phyloP scores from a whole-genome alignment of 2,113 vertebrate genomes.

The Chascanopsetta lugubris region DNA sequence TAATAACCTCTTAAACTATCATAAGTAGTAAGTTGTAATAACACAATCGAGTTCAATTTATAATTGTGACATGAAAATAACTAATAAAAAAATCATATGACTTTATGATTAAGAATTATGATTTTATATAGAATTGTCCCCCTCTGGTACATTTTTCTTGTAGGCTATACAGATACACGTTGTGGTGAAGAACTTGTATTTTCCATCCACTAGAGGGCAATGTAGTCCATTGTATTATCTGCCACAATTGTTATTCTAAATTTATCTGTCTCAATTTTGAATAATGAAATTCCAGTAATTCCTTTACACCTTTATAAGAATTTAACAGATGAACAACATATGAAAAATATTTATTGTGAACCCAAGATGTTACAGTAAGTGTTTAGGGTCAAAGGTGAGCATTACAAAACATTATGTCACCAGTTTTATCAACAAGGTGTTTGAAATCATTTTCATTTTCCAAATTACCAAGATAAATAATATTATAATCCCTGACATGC shows the following conservation, averaged over 20 bases:
- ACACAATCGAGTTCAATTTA: no score
- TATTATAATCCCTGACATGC: not conserved
- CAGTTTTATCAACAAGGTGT: not conserved
- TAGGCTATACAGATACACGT: no score
- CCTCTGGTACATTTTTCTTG: no score
- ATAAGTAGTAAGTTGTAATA: no score
- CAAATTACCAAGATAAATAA: not conserved
- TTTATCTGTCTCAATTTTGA: no score
- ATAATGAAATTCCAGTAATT: no score
- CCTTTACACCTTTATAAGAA: no score
- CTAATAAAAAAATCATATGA: no score
- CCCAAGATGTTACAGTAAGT: not conserved
- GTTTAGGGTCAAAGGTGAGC: not conserved
- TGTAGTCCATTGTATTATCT: not conserved
- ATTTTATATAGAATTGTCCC: not conserved
- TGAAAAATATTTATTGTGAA: slow-evolving; percentile 1
- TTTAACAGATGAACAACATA: no score
- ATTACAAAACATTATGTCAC: not conserved
- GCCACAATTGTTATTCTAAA: no score
- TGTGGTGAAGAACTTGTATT: no score
- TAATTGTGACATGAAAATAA: no score
- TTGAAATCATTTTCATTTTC: slow-evolving; percentile 26
- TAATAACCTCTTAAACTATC: not conserved
- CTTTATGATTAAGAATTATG: not conserved
- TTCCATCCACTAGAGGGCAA: slow-evolving; percentile 54